phyloP scores from a whole-genome alignment of 2,888 invertebrate species.

The Smittia sp. region DNA sequence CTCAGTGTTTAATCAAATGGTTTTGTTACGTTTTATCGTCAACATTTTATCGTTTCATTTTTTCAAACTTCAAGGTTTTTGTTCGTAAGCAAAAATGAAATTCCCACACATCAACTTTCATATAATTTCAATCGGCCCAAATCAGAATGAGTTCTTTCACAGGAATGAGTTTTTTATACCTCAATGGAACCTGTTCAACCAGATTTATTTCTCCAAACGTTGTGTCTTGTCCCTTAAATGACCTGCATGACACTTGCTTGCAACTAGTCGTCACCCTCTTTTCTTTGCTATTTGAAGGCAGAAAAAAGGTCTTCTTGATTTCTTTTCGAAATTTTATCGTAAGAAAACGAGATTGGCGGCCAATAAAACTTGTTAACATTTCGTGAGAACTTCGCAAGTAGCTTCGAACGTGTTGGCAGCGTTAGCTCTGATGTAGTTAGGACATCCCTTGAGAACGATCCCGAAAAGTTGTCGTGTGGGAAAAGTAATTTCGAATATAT shows the following conservation, averaged over 20 bases:
- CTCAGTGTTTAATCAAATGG: too few relatives aligned
- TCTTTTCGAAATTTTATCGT: too few relatives aligned
- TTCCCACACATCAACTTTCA: too few relatives aligned
- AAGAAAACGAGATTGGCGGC: background rate
- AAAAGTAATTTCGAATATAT: background rate
- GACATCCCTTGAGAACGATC: background rate
- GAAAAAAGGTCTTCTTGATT: too few relatives aligned
- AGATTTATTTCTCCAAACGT: background rate
- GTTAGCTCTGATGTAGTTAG: background rate
- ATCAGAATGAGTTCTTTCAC: background rate
- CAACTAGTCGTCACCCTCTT: background rate
- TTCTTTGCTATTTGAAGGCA: background rate
- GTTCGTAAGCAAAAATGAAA: too few relatives aligned
- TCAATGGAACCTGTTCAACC: background rate
- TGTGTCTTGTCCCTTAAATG: background rate
- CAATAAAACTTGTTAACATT: background rate
- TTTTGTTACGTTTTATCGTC: too few relatives aligned
- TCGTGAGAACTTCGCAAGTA: background rate
- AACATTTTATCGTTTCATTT: too few relatives aligned
- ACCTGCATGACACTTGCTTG: slow-evolving; percentile 1
- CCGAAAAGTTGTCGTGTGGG: background rate
- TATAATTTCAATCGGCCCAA: too few relatives aligned
- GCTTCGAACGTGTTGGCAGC: background rate
- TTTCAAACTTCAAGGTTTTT: too few relatives aligned
- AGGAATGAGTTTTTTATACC: background rate